Evolutionary conservation across 2,888 invertebrate genomes (phyloP).

Genomic region (Metallyticus violacea): DNA sequence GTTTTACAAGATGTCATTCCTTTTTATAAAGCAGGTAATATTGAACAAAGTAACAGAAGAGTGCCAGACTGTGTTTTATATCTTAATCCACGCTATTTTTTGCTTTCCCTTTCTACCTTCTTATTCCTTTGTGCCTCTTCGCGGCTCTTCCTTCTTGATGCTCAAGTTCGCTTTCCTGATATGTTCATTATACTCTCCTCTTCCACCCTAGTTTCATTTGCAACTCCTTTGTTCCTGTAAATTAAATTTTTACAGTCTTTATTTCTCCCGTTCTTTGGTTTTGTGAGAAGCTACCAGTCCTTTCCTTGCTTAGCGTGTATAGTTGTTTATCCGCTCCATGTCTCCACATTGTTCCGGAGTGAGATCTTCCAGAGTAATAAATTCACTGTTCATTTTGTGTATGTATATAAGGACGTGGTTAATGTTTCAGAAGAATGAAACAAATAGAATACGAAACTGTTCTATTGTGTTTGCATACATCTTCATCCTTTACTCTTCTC

Average conservation of each 20-base stretch:
- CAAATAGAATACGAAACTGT: not conserved
- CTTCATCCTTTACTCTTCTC: too few relatives aligned
- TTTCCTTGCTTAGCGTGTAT: not conserved
- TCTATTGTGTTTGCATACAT: not conserved
- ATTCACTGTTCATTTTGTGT: not conserved
- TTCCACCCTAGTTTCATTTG: not conserved
- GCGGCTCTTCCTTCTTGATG: not conserved
- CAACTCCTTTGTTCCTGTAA: not conserved
- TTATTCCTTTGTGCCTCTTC: not conserved
- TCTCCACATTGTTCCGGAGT: not conserved
- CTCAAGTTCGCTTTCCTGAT: not conserved
- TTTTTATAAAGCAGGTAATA: not conserved
- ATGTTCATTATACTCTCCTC: not conserved
- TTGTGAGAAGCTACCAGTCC: not conserved
- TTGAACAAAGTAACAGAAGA: not conserved
- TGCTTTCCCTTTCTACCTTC: not conserved
- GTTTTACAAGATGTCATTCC: not conserved
- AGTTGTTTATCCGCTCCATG: not conserved
- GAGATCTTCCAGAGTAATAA: not conserved
- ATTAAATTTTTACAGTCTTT: constrained; percentile 1
- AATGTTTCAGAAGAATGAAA: not conserved
- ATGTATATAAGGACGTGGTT: not conserved
- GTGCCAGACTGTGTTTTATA: not conserved
- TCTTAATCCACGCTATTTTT: not conserved
- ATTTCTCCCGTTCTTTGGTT: not conserved